phyloP scores from a whole-genome alignment of 2,113 vertebrate genomes.

The Dasyornis broadbenti region DNA sequence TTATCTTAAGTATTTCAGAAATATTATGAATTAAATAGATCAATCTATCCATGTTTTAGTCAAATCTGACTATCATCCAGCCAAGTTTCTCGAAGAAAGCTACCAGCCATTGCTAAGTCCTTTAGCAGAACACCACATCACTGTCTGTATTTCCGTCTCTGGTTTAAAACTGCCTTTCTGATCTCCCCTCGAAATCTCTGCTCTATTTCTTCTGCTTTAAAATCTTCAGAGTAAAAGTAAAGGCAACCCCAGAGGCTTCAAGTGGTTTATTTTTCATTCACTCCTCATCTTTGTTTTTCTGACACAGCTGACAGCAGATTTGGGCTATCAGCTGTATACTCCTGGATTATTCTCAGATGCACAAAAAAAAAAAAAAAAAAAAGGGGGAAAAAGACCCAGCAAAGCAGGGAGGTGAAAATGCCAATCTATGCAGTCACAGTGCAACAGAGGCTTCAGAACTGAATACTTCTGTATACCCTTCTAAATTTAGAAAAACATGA shows the following conservation, averaged over 20 bases:
- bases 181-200: slow-evolving; percentile 2
- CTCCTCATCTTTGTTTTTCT: slow-evolving; percentile 9
- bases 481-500: not conserved
- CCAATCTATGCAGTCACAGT: not conserved
- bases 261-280: slow-evolving; percentile 21
- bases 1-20: not conserved
- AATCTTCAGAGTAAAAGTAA: not conserved
- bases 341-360: not conserved
- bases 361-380: not conserved
- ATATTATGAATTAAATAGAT: not conserved
- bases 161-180: not conserved
- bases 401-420: slow-evolving; percentile 12
- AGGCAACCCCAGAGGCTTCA: not conserved
- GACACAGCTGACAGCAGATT: slow-evolving; percentile 8
- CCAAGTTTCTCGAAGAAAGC: not conserved
- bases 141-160: not conserved
- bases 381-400: too few species aligned
- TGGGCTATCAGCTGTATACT: not conserved
- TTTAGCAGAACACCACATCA: not conserved
- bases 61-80: not conserved
- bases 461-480: not conserved
- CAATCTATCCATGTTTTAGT: not conserved
- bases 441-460: not conserved
- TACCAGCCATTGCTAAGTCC: not conserved
- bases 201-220: not conserved